These are phyloP conservation scores for Ceratosolen solmsi DNA, from an alignment of 1,140 invertebrate genomes.

Conservation along the genomic window DNA sequence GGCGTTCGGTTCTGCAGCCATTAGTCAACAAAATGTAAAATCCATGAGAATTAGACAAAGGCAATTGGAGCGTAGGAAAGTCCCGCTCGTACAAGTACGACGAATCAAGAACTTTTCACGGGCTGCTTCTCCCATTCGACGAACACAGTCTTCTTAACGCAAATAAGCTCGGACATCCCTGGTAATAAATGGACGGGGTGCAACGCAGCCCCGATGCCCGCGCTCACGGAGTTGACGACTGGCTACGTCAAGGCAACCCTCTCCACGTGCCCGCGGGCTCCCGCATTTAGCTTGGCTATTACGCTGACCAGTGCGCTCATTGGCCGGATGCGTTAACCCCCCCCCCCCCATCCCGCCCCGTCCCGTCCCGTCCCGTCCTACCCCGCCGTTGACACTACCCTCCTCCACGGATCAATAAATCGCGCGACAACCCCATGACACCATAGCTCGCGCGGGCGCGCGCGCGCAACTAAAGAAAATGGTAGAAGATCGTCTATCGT, in stretches of 20 bases:
- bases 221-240: background rate
- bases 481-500: background rate
- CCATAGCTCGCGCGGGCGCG: background rate
- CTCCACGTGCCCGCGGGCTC: constrained; percentile 47
- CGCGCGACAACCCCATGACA: constrained; percentile 42
- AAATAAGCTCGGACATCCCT: background rate
- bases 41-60: no score
- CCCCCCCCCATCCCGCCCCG: no score
- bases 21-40: no score
- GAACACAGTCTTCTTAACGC: background rate
- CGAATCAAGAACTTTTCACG: no score
- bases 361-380: no score
- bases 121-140: no score
- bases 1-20: background rate
- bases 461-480: background rate
- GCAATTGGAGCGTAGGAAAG: no score
- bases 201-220: background rate
- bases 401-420: constrained; percentile 68
- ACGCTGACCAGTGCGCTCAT: constrained; percentile 66
- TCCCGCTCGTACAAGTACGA: no score
- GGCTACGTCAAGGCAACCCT: background rate
- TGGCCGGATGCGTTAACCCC: constrained; percentile 55
- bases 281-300: constrained; percentile 50
- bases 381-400: background rate
- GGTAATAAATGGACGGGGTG: background rate